phyloP scores from a whole-genome alignment of 2,797 vertebrate species.

The Sarcophilus harrisii region DNA sequence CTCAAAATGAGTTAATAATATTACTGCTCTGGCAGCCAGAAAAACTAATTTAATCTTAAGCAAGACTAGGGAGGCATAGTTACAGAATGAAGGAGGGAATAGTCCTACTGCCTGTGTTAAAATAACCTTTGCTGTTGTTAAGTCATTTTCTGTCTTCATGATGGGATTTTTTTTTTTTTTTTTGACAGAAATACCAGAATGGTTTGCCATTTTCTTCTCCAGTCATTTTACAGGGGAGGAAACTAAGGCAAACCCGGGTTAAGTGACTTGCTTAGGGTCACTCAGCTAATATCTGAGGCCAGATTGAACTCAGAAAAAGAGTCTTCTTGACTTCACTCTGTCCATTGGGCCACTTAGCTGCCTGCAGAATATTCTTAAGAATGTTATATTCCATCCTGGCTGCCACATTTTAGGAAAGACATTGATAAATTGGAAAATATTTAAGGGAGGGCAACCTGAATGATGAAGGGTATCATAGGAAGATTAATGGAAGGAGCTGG shows the following conservation, averaged over 20 bases:
- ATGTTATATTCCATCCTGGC: background rate
- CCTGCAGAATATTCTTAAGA: background rate
- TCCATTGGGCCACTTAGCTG: background rate
- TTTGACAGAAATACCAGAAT: background rate
- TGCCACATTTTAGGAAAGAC: background rate
- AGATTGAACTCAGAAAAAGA: background rate
- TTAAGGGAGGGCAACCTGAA: background rate
- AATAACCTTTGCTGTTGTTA: background rate
- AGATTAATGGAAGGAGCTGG: background rate
- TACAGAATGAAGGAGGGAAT: background rate
- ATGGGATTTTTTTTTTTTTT: background rate
- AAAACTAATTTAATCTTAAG: background rate
- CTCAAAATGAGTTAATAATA: background rate
- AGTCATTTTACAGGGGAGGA: background rate
- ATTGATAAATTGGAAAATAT: background rate
- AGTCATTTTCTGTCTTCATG: background rate
- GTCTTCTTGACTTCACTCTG: background rate
- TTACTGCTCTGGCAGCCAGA: background rate
- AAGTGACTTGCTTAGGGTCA: background rate
- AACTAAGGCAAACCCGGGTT: background rate
- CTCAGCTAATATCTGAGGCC: background rate
- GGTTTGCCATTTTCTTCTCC: background rate
- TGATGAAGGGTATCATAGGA: background rate
- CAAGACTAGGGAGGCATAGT: background rate
- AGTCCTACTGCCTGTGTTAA: background rate